Evolutionary conservation across 2,113 vertebrate genomes (phyloP).

Genomic region (Sylvilagus bachmani): DNA sequence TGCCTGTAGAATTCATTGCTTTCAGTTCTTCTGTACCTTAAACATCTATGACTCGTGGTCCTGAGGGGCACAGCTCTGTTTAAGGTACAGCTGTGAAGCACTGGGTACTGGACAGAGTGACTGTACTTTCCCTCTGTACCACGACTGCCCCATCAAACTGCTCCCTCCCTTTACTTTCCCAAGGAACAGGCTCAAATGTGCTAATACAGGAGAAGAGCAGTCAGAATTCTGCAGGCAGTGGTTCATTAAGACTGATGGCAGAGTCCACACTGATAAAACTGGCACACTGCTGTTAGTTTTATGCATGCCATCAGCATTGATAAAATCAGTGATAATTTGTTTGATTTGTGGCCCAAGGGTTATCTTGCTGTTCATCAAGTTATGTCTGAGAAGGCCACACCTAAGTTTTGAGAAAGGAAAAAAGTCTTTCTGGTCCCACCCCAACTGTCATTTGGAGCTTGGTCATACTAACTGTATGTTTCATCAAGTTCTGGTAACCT

Average conservation of each 20-base stretch:
- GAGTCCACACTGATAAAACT: constrained; percentile 93
- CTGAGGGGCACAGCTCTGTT: background rate
- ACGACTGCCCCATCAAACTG: constrained; percentile 94
- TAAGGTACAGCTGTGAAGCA: background rate
- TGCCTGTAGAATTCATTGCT: background rate
- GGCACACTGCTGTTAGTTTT: constrained; percentile 89
- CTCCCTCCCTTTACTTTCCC: constrained; percentile 95
- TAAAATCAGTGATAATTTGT: background rate
- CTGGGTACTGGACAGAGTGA: background rate
- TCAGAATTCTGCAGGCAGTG: constrained; percentile 94
- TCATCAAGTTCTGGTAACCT: background rate
- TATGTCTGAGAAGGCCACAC: background rate
- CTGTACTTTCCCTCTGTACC: constrained; percentile 89
- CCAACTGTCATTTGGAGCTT: background rate
- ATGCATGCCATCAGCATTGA: constrained; percentile 88
- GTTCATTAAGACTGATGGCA: constrained; percentile 95
- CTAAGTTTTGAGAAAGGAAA: background rate
- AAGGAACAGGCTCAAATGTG: constrained; percentile 94
- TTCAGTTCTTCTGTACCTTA: background rate
- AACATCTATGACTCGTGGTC: background rate
- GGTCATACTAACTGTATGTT: background rate
- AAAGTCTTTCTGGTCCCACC: background rate
- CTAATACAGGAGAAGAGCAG: constrained; percentile 94
- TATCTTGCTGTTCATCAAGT: background rate
- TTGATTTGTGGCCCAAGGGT: background rate